Evolutionary conservation across 2,888 invertebrate genomes (phyloP), one percentile per base, ranked within the genome.

Genomic region (Blastobasis lacticolella): DNA sequence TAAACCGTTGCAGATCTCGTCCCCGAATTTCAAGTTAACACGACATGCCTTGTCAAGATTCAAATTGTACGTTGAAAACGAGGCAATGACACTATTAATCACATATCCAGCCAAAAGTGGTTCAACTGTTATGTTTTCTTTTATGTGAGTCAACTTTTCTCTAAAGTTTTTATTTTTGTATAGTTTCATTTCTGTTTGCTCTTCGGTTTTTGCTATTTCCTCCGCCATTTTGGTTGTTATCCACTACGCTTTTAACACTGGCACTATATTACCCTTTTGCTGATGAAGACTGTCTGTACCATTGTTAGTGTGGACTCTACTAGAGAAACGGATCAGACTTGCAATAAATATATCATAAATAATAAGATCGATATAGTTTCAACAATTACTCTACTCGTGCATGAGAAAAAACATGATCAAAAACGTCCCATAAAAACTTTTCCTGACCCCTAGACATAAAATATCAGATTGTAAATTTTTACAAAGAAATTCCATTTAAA

Each of bases 101-200:
- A 94, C 93, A 66, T 93, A 91, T 46, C 92, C 92, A 0, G 92
- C 93, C 37, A 94, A 72, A 81, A 93, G 88, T 0, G 93, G 94
- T 69, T 94, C 94, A 2, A 94, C 93, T 0, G 93, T 93, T 54
- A 93, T 92, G 67, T 93, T 92, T 4, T 76, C 72, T 61, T 59
- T 78, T 9, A 86, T 71, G 48, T 79, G 68, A 9, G 55, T 58
- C 49, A 83, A 55, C 57, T 82, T 86, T 49, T 84, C 80, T 8
- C 57, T 54, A 48, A 81, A 77, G n/a, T 64, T 75, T 61, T 73
- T 80, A 36, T 76, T 78, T 54, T 78, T 76, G 51, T 72, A 74
- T 44, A 67, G 84, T 58, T 82, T 85, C 54, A 84, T 84, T 61
- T 86, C 86, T 23, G 63, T 62, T 37, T 68, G 69, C 23, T 71